Base-by-base conservation (phyloP, 2,113 vertebrate species). In the Phodopus roborovskii region DNA sequence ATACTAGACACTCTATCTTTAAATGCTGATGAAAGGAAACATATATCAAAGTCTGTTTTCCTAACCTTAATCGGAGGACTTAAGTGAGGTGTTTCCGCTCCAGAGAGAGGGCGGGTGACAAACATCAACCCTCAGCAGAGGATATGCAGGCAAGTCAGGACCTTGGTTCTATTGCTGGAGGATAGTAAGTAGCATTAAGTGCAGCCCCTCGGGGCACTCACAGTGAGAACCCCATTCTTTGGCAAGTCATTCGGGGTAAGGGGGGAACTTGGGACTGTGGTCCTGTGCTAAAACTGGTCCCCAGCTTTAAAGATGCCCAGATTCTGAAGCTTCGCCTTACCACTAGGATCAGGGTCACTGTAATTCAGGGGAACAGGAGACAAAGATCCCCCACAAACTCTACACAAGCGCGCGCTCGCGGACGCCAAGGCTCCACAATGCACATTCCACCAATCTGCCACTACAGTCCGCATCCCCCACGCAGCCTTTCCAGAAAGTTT, bases 401-500 rank as follows among this genome's bases (percentile, higher is more conserved):
- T 53, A 66, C 45, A 36, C 1, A 60, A 39, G 45, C 86, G 58
- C 56, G 77, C 73, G 91, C 91, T 19, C 68, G 17, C 50, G 8
- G 24, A 64, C 48, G 83, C 78, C n/a, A 10, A 74, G 58, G 62
- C 86, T n/a, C 88, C 28, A 79, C 93, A 73, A 73, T 2, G 79
- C 90, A 89, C 97, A 87, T 87, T 92, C 94, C 92, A 45, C 24
- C 92, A 74, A 75, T 73, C 90, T 95, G 75, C 45, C 94, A 0
- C 81, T 6, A 90, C 1, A 62, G 77, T 24, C 88, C 26, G 95
- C 92, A 96, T 98, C 97, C 86, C 92, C 60, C 62, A 19, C 36
- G 88, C 75, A 50, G 36, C 70, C 88, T 64, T 83, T 94, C 91
- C 91, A 50, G 36, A 97, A 97, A 97, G 93, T 97, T 97, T 93